A percentile compares a stretch with the other conserved stretches of the same genome.
Evolutionary conservation across 2,797 vertebrate species (phyloP).

Genomic region (Rhyacichthys aspro): DNA sequence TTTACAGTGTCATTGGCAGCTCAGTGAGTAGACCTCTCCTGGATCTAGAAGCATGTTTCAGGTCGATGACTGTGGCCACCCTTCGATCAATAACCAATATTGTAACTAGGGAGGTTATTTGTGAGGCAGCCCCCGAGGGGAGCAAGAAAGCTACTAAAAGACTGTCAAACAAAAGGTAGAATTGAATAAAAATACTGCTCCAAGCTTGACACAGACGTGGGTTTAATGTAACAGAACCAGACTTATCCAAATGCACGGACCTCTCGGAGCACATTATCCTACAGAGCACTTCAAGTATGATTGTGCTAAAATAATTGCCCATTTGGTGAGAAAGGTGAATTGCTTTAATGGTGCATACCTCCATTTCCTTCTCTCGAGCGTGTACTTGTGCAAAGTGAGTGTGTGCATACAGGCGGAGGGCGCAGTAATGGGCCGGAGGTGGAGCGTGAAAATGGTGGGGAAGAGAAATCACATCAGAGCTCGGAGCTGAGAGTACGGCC

Average conservation of each 20-base stretch:
- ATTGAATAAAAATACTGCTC: too few species aligned
- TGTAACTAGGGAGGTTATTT: conserved; percentile 74
- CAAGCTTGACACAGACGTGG: too few species aligned
- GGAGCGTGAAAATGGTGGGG: conserved; percentile 70
- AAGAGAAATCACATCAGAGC: conserved; percentile 68
- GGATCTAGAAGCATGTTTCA: conserved; percentile 71
- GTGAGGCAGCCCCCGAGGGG: conserved; percentile 61
- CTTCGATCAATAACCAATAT: conserved; percentile 79
- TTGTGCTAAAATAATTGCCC: conserved; percentile 63
- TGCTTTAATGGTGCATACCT: conserved; percentile 30
- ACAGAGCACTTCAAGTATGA: conserved; percentile 55
- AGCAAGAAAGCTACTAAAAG: conserved; percentile 1
- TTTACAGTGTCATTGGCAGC: conserved; percentile 75
- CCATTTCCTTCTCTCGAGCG: conserved; percentile 10
- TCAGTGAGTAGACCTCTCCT: conserved; percentile 65
- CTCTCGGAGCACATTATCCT: conserved; percentile 53
- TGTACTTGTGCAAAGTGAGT: conserved; percentile 44
- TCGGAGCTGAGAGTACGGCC: conserved; percentile 56
- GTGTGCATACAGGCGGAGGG: conserved; percentile 38
- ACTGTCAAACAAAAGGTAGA: conserved; percentile 15
- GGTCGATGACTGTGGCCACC: conserved; percentile 77
- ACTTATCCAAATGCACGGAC: conserved; percentile 43
- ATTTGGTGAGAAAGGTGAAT: conserved; percentile 61
- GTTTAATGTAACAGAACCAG: too few species aligned
- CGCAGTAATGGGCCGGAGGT: conserved; percentile 62